Evolutionary conservation across 2,797 vertebrate species (phyloP), one percentile per base, ranked within the genome.

Genomic region (Huso huso): DNA sequence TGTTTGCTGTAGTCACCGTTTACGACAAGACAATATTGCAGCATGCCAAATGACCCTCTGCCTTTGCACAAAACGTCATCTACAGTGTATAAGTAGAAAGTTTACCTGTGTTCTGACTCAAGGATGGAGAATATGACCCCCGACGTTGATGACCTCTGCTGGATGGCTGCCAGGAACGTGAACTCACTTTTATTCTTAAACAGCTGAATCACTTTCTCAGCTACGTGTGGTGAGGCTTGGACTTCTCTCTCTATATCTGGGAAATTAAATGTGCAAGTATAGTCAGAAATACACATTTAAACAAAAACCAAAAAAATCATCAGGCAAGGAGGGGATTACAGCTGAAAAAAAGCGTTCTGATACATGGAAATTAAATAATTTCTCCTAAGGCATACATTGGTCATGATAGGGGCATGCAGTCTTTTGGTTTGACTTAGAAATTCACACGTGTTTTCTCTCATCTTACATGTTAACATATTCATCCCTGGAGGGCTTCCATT

Each of bases 41-140:
- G 37, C 37, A 37, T 37, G 37, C 18, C 18, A 18, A 70, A 68
- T 75, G 71, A 71, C 63, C 61, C 65, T 75, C 73, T 68, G 61
- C 74, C 64, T 66, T 52, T 59, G 68, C 60, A 67, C 10, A 23
- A 37, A 37, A 37, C 37, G 4, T 37, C 37, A 37, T 37, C 4
- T 37, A 37, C 4, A 5, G 37, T 37, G 5, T 37, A 37, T 37
- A 37, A 37, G 37, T 37, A 37, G 0, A 37, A 37, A 37, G 37
- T 37, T 85, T 90, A 98, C 96, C 95, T 98, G 90, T 93, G 92
- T 73, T 98, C 94, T 59, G 94, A 83, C 74, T 97, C 92, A 66
- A 93, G 89, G 78, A 98, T 93, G 69, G 95, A 98, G 79, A 98
- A 83, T 70, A 98, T 88, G 75, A 97, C 94, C 74, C 96, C 95